Base-by-base conservation (phyloP, 2,113 vertebrate genomes). In the Athene cunicularia region DNA sequence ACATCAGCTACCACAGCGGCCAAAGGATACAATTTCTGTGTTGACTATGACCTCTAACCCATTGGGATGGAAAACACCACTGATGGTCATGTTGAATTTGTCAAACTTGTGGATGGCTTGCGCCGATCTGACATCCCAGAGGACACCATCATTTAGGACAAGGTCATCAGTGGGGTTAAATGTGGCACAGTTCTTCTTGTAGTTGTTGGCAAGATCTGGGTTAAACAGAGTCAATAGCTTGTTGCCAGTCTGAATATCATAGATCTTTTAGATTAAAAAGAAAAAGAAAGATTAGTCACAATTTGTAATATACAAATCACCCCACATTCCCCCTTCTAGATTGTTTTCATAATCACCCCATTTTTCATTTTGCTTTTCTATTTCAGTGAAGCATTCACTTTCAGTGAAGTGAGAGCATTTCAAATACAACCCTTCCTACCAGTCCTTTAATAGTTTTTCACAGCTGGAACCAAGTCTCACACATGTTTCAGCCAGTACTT, bases 51-150 rank as follows among this genome's bases (percentile, higher is more conserved):
- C 99, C 96, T 99, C 99, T 62, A 99, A 97, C 75, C 99, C 98
- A 52, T 99, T 99, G 58, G 99, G 99, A 96, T 99, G 99, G 95
- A 99, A 99, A 85, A 99, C 99, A 1, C 99, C 99, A 86, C 99
- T 99, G 98, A 99, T 99, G 97, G 99, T 99, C 99, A 99, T 99
- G 98, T 99, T 99, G 99, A 99, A 99, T 96, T 99, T 99, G 98
- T 99, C 99, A 95, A 99, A 99, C 97, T 99, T 99, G 98, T 99
- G 99, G 92, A 99, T 99, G 96, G 99, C 99, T 98, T 99, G 99
- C 87, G 99, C 98, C 6, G 99, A 99, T 95, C 99, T 99, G 63
- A 99, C 99, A 82, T 99, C 99, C 99, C 99, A 99, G 91, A 99
- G 98, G 88, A 99, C 99, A 27, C 99, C 99, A 83, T 99, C 99